Evolutionary conservation across 2,797 vertebrate genomes (phyloP).

Genomic region (Cryptoblepharus egeriae): DNA sequence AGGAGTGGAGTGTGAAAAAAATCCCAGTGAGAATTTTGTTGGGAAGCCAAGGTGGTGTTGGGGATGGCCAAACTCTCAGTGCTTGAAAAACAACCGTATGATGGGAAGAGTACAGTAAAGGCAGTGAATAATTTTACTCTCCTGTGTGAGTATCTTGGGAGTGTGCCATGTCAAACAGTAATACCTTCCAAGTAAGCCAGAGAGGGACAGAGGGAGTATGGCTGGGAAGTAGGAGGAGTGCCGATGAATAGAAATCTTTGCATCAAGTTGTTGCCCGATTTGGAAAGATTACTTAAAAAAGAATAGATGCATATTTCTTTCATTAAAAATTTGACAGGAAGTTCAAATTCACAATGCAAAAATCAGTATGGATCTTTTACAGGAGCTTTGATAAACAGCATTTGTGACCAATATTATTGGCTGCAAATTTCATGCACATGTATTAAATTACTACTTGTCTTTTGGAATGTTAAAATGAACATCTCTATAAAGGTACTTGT

Average conservation of each 20-base stretch:
- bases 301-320: constrained; percentile 34
- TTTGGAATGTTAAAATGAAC: constrained; percentile 43
- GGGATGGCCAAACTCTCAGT: constrained; percentile 57
- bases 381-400: constrained; percentile 30
- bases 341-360: constrained; percentile 49
- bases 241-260: constrained; percentile 38
- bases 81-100: constrained; percentile 65
- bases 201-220: constrained; percentile 54
- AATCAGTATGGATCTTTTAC: constrained; percentile 39
- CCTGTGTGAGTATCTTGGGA: constrained; percentile 71
- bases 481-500: no score
- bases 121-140: constrained; percentile 75
- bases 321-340: constrained; percentile 61
- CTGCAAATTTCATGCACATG: constrained; percentile 29
- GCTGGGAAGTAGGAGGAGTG: neutral
- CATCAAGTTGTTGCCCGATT: constrained; percentile 39
- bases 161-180: constrained; percentile 75
- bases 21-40: constrained; percentile 56
- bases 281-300: constrained; percentile 44
- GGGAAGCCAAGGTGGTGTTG: constrained; percentile 46
- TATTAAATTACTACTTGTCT: constrained; percentile 31
- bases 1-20: neutral
- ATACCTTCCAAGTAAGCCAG: constrained; percentile 64
- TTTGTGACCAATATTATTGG: constrained; percentile 44
- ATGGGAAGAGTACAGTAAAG: constrained; percentile 71